Base-by-base conservation (phyloP, 2,797 vertebrate genomes). In the Sitta carolinensis region DNA sequence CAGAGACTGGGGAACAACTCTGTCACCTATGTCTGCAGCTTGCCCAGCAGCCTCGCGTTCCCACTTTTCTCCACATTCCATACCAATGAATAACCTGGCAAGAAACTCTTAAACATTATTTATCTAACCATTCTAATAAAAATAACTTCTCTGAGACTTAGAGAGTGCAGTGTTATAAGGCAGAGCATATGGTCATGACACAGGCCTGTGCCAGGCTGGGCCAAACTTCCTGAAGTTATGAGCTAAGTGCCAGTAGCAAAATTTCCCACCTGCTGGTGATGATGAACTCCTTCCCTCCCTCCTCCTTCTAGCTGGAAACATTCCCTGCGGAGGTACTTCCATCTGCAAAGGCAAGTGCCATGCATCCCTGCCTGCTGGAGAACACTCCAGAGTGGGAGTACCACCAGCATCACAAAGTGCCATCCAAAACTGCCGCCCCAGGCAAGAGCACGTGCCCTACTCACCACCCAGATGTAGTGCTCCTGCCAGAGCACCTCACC, bases 141-240 rank as follows among this genome's bases (percentile, higher is more conserved):
- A 83, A 91, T 84, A 72, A 11, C 54, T 54, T 70, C 38, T 64
- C 1, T n/a, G 52, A 69, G 62, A 48, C 16, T 70, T 40, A n/a
- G 40, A 70, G 57, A 40, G 32, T 3, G 9, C 43, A 70, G 19
- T 1, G 1, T 16, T 85, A 1, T 18, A 66, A 86, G 34, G 43
- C 16, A 93, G 30, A 95, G 51, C 74, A 88, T 75, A 89, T 45
- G 70, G 92, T 48, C 3, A 0, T 27, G 36, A 45, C 63, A 75
- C 1, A 16, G 47, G 32, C n/a, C 81, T 79, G 62, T 83, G 79
- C 76, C 87, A 85, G 61, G 61, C 9, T 85, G 79, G 77, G 76
- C 20, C 72, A 77, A 77, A 77, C 55, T 67, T 93, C 88, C 85
- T 72, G 29, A 85, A 91, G 66, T 58, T 75, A 64, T 15, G 42